A percentile compares a stretch with the other conserved stretches of the same genome.
phyloP scores from a whole-genome alignment of 2,888 invertebrate species.

The Pristionchus japonicus region DNA sequence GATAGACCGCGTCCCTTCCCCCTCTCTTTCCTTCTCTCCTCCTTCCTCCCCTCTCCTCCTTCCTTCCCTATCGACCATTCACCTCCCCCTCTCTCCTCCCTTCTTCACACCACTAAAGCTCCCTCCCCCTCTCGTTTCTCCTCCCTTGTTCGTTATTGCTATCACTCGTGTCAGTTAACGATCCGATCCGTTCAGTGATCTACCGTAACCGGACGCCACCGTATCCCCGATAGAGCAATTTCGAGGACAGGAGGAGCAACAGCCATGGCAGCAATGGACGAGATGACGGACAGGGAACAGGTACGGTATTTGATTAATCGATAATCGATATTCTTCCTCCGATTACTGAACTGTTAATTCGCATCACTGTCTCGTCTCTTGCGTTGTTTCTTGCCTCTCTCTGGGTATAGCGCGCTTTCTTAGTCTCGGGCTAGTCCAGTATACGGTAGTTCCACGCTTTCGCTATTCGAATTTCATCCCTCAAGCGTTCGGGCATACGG shows the following conservation, averaged over 20 bases:
- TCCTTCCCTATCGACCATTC: neutral
- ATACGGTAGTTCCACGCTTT: neutral
- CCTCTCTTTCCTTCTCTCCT: neutral
- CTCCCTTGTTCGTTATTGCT: neutral
- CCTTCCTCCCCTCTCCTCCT: neutral
- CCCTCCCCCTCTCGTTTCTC: neutral
- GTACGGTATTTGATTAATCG: neutral
- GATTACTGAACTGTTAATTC: neutral
- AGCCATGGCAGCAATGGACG: neutral
- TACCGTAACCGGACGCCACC: neutral
- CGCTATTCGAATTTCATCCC: neutral
- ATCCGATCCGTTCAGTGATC: neutral
- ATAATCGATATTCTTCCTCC: neutral
- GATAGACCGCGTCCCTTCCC: neutral
- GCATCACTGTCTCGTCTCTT: neutral
- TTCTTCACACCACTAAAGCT: constrained; percentile 28
- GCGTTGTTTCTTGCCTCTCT: neutral
- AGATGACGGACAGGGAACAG: neutral
- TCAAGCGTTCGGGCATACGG: neutral
- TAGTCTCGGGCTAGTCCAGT: neutral
- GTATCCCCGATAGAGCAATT: neutral
- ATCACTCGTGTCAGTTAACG: neutral
- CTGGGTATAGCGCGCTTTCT: neutral
- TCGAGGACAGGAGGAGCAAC: neutral
- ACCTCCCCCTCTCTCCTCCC: constrained; percentile 13